Conservation (phyloP, 1,140 invertebrate genomes). For the Mylabris phalerata region DNA sequence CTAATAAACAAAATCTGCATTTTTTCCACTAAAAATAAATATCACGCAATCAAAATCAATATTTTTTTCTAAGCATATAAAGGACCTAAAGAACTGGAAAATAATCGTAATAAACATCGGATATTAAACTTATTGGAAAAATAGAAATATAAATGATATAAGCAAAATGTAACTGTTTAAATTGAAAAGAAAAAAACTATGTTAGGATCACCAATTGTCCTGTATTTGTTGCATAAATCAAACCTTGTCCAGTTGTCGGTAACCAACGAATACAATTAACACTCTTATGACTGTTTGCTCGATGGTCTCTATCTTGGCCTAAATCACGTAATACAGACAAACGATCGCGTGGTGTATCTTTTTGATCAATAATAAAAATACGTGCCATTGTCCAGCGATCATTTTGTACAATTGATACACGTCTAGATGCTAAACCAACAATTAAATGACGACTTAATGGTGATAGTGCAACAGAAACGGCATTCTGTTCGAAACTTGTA, state of each 20-base stretch:
- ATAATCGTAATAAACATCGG: no score
- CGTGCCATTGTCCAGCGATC: constrained; percentile 60
- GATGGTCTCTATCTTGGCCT: constrained; percentile 55
- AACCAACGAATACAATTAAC: constrained; percentile 81
- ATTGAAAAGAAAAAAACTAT: constrained; percentile 23
- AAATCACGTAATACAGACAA: constrained; percentile 54
- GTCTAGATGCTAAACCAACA: constrained; percentile 66
- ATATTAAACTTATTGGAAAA: no score
- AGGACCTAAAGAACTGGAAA: no score
- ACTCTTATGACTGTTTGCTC: constrained; percentile 51
- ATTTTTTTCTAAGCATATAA: no score
- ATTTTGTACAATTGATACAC: constrained; percentile 48
- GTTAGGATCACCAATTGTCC: constrained; percentile 70
- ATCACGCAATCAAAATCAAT: no score
- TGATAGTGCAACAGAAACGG: constrained; percentile 76
- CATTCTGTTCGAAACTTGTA: constrained; percentile 67
- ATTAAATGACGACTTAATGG: constrained; percentile 69
- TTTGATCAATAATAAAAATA: constrained; percentile 50
- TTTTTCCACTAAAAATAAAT: no score
- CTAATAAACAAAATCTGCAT: no score
- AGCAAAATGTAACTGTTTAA: no score
- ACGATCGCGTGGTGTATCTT: constrained; percentile 37
- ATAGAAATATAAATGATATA: no score
- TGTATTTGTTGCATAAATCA: constrained; percentile 79
- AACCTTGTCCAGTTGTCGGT: constrained; percentile 70